These are phyloP conservation scores for Drosophila santomea DNA, from an alignment of 1,140 invertebrate genomes.

Conservation along the genomic window DNA sequence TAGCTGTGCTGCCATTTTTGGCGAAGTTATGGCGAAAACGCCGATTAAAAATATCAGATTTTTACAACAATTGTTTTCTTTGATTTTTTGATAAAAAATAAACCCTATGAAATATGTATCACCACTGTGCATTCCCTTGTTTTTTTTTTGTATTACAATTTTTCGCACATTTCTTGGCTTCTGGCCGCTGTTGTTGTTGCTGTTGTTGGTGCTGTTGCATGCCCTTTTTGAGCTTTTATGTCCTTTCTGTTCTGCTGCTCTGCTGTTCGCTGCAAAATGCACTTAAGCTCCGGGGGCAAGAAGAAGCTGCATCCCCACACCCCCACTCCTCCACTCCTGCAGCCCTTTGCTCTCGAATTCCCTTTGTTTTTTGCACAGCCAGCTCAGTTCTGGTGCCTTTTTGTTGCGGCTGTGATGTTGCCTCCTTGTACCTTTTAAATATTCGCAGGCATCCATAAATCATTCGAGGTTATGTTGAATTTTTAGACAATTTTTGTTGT, in stretches of 20 bases:
- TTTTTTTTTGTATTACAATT: slow-evolving; percentile 46
- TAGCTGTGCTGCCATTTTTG: too few relatives aligned
- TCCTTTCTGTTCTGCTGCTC: slow-evolving; percentile 54
- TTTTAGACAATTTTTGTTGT: slow-evolving; percentile 79
- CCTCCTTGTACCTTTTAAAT: slow-evolving; percentile 76
- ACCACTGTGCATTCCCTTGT: slow-evolving; percentile 44
- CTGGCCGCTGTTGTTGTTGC: slow-evolving; percentile 16
- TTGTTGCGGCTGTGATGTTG: slow-evolving; percentile 30
- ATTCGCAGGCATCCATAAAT: slow-evolving; percentile 81
- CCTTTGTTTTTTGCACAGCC: slow-evolving; percentile 50
- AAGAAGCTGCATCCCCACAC: slow-evolving; percentile 46
- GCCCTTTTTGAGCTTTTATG: slow-evolving; percentile 81
- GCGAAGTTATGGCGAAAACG: too few relatives aligned
- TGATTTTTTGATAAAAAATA: too few relatives aligned
- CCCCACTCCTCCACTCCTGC: not conserved
- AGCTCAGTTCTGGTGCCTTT: slow-evolving; percentile 44
- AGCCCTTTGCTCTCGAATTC: slow-evolving; percentile 18
- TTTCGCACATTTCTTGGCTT: slow-evolving; percentile 73
- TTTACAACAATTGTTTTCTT: too few relatives aligned
- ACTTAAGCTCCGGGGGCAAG: slow-evolving; percentile 64
- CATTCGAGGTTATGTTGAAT: slow-evolving; percentile 83
- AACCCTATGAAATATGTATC: too few relatives aligned
- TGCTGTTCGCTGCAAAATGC: slow-evolving; percentile 74
- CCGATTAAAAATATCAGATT: too few relatives aligned
- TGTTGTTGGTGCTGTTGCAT: slow-evolving; percentile 47